phyloP scores from a whole-genome alignment of 2,113 vertebrate species.

The Polyodon spathula region DNA sequence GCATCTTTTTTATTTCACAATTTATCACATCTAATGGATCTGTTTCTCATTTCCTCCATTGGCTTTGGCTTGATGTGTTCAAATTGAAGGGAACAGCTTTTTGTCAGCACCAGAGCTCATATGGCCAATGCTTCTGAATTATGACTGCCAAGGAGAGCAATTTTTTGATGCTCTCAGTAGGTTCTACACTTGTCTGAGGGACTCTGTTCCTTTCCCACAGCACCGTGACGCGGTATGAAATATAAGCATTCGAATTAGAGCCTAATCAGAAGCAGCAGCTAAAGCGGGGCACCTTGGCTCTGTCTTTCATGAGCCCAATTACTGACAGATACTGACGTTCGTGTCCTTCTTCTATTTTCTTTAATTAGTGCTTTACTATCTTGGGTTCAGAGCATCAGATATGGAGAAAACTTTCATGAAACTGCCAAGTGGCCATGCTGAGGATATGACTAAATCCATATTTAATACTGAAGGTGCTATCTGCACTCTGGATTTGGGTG shows the following conservation, averaged over 20 bases:
- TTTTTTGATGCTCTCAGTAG: conserved; percentile 42
- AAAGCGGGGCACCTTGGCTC: conserved; percentile 54
- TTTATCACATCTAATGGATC: conserved; percentile 13
- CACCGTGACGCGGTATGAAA: conserved; percentile 58
- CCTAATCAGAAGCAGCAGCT: conserved; percentile 68
- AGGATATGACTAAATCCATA: conserved; percentile 59
- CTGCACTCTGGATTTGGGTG: conserved; percentile 34
- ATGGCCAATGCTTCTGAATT: conserved; percentile 35
- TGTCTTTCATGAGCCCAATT: conserved; percentile 83
- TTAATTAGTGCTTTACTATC: conserved; percentile 84
- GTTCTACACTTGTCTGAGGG: conserved; percentile 34
- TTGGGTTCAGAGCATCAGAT: conserved; percentile 58
- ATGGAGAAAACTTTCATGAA: conserved; percentile 36
- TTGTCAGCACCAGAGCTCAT: conserved; percentile 25
- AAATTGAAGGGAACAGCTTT: conserved; percentile 35
- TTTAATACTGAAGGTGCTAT: conserved; percentile 41
- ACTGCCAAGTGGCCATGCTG: conserved; percentile 56
- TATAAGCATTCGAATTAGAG: conserved; percentile 73
- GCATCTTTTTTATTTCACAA: conserved; percentile 3
- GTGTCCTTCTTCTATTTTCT: conserved; percentile 70
- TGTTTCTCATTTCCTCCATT: conserved; percentile 28
- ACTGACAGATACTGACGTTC: conserved; percentile 71
- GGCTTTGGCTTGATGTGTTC: conserved; percentile 35
- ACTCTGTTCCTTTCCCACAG: conserved; percentile 43
- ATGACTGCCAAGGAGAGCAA: conserved; percentile 32